phyloP scores from a whole-genome alignment of 2,113 vertebrate genomes.

The Ursus arctos region DNA sequence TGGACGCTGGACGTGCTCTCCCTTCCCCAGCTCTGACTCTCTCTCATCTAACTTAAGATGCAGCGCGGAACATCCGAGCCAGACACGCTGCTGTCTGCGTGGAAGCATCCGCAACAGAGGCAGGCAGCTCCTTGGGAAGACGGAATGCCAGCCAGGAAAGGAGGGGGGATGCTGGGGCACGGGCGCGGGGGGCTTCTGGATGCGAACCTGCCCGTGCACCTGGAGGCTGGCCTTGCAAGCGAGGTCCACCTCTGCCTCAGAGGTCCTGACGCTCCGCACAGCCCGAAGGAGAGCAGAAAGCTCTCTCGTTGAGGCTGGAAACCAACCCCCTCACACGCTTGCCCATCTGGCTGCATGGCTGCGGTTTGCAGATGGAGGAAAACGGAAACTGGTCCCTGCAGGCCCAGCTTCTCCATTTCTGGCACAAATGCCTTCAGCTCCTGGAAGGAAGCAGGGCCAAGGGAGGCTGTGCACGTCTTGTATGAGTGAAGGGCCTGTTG shows the following conservation, averaged over 20 bases:
- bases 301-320: rapidly evolving
- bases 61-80: not conserved
- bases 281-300: not conserved
- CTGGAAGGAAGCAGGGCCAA: not conserved
- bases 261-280: not conserved
- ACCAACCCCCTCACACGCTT: not conserved
- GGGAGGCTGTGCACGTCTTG: rapidly evolving
- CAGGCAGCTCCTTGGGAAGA: not conserved
- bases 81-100: rapidly evolving
- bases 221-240: rapidly evolving
- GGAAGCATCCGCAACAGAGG: not conserved
- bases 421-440: not conserved
- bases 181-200: rapidly evolving
- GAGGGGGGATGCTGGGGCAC: rapidly evolving
- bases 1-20: rapidly evolving
- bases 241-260: not conserved
- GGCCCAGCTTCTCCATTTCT: not conserved
- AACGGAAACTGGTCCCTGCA: not conserved
- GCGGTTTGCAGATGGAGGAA: not conserved
- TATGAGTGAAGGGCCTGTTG: not conserved
- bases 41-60: not conserved
- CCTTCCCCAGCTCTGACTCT: not conserved
- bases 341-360: not conserved
- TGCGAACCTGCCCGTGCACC: rapidly evolving
- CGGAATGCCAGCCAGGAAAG: not conserved